A percentile compares a stretch with the other conserved stretches of the same genome.
Evolutionary conservation across 1,140 invertebrate species (phyloP).

Genomic region (Dryas iulia): DNA sequence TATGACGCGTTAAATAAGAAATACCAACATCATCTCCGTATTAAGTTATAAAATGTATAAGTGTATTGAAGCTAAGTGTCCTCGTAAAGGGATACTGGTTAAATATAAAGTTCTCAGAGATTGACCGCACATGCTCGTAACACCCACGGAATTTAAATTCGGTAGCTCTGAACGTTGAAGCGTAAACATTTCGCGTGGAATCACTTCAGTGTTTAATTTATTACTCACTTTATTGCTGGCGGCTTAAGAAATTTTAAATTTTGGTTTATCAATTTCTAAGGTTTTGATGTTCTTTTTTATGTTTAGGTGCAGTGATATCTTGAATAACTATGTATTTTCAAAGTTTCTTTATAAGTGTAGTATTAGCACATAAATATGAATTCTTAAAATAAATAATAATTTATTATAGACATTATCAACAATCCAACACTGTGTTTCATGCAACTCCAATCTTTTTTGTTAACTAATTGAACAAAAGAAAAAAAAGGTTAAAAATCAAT

Average conservation of each 20-base stretch:
- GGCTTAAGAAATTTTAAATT: neutral
- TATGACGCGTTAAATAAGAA: neutral
- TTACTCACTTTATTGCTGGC: neutral
- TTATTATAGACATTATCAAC: neutral
- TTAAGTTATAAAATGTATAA: neutral
- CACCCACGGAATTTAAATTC: conserved; percentile 25
- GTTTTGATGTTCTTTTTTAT: neutral
- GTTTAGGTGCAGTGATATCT: neutral
- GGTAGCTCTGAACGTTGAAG: conserved; percentile 11
- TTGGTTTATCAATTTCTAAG: neutral
- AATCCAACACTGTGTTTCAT: neutral
- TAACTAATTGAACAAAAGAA: neutral
- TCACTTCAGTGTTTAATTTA: conserved; percentile 6
- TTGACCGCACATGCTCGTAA: neutral
- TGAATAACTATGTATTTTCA: neutral
- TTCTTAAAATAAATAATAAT: neutral
- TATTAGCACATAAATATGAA: neutral
- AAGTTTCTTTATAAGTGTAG: neutral
- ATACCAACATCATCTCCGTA: neutral
- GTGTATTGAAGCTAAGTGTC: neutral
- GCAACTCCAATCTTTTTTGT: neutral
- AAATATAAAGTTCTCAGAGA: conserved; percentile 13
- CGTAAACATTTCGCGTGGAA: conserved; percentile 3
- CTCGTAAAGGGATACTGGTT: neutral
- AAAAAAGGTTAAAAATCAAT: neutral